Conservation (phyloP, 2,113 vertebrate species). For the Xenus cinereus region DNA sequence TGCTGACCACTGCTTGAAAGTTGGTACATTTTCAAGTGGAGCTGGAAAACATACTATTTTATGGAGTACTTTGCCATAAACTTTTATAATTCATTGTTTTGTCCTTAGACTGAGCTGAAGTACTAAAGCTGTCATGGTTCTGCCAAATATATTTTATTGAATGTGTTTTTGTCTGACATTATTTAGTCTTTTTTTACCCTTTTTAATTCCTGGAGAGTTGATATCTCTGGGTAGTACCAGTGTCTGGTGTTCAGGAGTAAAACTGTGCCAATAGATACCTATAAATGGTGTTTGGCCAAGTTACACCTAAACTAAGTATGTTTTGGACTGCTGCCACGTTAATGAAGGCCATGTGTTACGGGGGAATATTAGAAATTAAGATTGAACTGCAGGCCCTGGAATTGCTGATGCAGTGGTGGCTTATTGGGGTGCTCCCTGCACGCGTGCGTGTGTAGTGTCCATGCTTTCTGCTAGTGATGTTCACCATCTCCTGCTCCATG, state of each 20-base stretch:
- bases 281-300: neutral
- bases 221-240: neutral
- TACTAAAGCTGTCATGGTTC: neutral
- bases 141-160: neutral
- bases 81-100: neutral
- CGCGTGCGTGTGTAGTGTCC: neutral
- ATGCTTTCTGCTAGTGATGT: neutral
- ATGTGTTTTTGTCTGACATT: accelerated
- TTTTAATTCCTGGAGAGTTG: neutral
- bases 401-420: neutral
- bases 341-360: neutral
- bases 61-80: neutral
- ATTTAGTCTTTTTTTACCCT: neutral
- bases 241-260: neutral
- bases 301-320: neutral
- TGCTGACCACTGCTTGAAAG: neutral
- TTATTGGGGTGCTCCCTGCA: neutral
- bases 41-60: neutral
- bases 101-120: neutral
- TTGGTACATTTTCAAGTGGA: neutral
- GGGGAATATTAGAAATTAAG: neutral
- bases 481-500: neutral
- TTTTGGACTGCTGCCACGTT: neutral
- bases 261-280: neutral
- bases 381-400: neutral